Percentiles rank a stretch among this genome's conserved stretches.
These are phyloP conservation scores for Clarias gariepinus DNA, from an alignment of 2,113 vertebrate genomes.

Conservation along the genomic window DNA sequence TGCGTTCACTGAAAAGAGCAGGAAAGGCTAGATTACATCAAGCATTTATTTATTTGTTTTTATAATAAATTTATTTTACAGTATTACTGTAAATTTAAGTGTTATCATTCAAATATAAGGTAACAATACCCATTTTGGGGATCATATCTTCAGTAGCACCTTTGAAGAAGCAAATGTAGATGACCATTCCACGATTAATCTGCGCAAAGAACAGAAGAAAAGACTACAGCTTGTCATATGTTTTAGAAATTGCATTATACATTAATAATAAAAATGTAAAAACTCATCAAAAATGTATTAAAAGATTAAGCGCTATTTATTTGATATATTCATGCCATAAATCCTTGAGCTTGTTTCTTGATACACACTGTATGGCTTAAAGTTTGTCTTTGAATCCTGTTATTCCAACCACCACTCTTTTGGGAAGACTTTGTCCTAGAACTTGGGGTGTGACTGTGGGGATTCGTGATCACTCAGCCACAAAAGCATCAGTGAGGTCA, in stretches of 20 bases:
- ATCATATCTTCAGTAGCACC: conserved; percentile 84
- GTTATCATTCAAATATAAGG: neutral
- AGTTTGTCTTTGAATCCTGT: no score
- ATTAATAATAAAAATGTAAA: neutral
- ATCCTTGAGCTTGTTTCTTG: neutral
- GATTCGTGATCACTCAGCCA: neutral
- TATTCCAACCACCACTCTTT: neutral
- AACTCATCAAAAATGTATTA: neutral
- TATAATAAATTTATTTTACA: neutral
- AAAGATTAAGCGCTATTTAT: neutral
- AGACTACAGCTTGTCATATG: neutral
- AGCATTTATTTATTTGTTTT: neutral
- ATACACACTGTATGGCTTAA: neutral
- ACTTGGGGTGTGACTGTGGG: neutral
- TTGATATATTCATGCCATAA: neutral
- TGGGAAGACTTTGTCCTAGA: neutral
- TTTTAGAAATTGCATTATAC: neutral
- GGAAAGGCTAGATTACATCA: neutral
- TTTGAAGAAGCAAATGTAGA: conserved; percentile 95
- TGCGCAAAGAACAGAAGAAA: conserved; percentile 55
- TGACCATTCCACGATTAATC: conserved; percentile 88
- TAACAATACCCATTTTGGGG: conserved; percentile 85
- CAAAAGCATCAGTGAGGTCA: neutral
- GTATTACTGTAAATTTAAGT: neutral
- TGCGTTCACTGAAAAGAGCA: conserved; percentile 66